A percentile compares a stretch with the other conserved stretches of the same genome.
phyloP scores from a whole-genome alignment of 2,888 invertebrate species.

The Aporophyla lueneburgensis region DNA sequence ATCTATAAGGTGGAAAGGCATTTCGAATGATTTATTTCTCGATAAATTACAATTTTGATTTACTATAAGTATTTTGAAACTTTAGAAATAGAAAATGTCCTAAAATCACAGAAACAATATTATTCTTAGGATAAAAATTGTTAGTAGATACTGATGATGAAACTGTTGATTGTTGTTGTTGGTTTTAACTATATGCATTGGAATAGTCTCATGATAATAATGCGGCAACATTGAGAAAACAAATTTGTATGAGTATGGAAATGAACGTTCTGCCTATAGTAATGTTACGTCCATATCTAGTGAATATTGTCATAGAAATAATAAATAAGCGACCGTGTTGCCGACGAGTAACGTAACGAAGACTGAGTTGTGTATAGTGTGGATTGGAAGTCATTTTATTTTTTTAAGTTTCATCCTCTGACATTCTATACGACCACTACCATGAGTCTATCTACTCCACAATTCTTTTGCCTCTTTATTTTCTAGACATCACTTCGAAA shows the following conservation, averaged over 20 bases:
- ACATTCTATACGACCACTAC: slow-evolving; percentile 51
- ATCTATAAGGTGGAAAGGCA: slow-evolving; percentile 48
- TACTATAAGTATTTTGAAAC: slow-evolving; percentile 42
- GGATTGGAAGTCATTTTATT: slow-evolving; percentile 72
- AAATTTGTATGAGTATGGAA: slow-evolving; percentile 40
- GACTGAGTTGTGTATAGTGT: slow-evolving; percentile 80
- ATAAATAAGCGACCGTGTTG: slow-evolving; percentile 64
- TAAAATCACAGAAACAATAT: slow-evolving; percentile 58
- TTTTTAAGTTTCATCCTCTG: slow-evolving; percentile 65
- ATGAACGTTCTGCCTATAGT: slow-evolving; percentile 64
- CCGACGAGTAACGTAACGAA: slow-evolving; percentile 74
- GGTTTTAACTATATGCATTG: slow-evolving; percentile 51
- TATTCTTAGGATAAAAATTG: slow-evolving; percentile 42
- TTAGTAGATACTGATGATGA: no score
- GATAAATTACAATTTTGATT: slow-evolving; percentile 43
- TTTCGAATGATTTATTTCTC: slow-evolving; percentile 32
- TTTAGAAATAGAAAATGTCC: slow-evolving; percentile 38
- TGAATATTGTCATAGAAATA: slow-evolving; percentile 62
- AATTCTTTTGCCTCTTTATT: slow-evolving; percentile 28
- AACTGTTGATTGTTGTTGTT: no score
- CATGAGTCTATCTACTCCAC: slow-evolving; percentile 46
- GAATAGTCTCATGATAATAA: slow-evolving; percentile 60
- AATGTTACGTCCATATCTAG: slow-evolving; percentile 69
- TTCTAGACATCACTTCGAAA: slow-evolving; percentile 47
- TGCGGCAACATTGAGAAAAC: slow-evolving; percentile 57